Evolutionary conservation across 2,888 invertebrate species (phyloP), one percentile per base, ranked within the genome.

Genomic region (Sminthurides aquaticus): DNA sequence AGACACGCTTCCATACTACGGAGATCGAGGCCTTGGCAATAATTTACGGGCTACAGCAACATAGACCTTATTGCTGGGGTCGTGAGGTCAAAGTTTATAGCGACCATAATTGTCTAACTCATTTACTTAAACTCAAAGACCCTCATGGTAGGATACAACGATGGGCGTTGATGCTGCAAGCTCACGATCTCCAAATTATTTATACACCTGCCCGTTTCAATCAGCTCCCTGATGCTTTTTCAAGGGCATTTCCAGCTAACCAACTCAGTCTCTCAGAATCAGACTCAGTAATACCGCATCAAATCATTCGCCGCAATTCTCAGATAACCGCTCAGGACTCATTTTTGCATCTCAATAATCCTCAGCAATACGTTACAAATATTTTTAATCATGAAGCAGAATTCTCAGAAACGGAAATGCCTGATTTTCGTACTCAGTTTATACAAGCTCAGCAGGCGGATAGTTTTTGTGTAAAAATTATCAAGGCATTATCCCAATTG

Each of bases 11-110:
- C n/a, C 52, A 52, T 20, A 20, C 20, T 15, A 52, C 52, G 52
- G 52, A 52, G n/a, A 5, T 52, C 5, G 52, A 52, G n/a, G 52
- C 52, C n/a, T 22, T 52, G n/a, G 52, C 52, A 5, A 52, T 52
- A 52, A 20, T 52, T 8, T 52, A n/a, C n/a, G 52, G 52, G n/a
- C 52, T 52, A 5, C 52, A 22, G n/a, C 52, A 22, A 5, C 52
- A 52, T 52, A 5, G 52, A 15, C 52, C 18, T 52, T 52, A 52
- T 20, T 8, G 8, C 15, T 52, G 22, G 18, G 52, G 52, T 52
- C 8, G 52, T 5, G 3, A 52, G 5, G 22, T 52, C 5, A 52
- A 52, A 52, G 52, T 52, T 20, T 52, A n/a, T 20, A n/a, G 11
- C 5, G 52, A 52, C 52, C 52, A 52, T 20, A 15, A 22, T 20